Base-by-base conservation (phyloP, 1,140 invertebrate genomes). In the Wiebesia pumilae region DNA sequence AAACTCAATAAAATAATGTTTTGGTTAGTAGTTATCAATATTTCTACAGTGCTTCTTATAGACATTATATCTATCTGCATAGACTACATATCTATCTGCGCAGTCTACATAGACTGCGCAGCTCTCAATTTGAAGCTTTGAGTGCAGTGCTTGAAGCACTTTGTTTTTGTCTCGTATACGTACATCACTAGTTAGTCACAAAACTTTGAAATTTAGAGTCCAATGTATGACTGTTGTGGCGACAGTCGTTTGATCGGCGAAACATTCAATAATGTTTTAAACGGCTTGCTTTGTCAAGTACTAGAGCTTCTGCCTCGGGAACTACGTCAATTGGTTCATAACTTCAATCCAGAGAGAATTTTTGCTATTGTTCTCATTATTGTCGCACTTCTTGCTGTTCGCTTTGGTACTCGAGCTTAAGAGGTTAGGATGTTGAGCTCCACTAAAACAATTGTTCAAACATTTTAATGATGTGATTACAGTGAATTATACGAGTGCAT, bases 191-290 rank as follows among this genome's bases (percentile, higher is more conserved):
- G 12, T 47, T 47, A 47, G 43, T 47, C 12, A 47, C 43, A 4
- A 47, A 62, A 9, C 14, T 6, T 4, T 65, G n/a, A 30, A 65
- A n/a, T 65, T n/a, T 65, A 65, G n/a, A n/a, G 27, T 65, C 12
- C 62, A 65, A 65, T 91, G 83, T 91, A 90, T 87, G 91, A 92
- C 16, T 92, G 91, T 38, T 92, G 91, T 79, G 90, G 91, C 65
- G 87, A 90, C 86, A 89, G 89, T 77, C 85, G 78, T 24, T 81
- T 77, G 27, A 84, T 86, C 83, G 91, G 91, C 81, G 88, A 89
- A n/a, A 87, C 90, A 73, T 89, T 92, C 69, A 33, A 21, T n/a
- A 71, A 77, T 81, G 78, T 51, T 14, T n/a, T 85, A 51, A 81
- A 81, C 33, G 40, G 7, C 4, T 24, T 40, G 12, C 54, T 58